A percentile compares a stretch with the other conserved stretches of the same genome.
Evolutionary conservation across 2,113 vertebrate genomes (phyloP).

Genomic region (Varanus komodoensis): DNA sequence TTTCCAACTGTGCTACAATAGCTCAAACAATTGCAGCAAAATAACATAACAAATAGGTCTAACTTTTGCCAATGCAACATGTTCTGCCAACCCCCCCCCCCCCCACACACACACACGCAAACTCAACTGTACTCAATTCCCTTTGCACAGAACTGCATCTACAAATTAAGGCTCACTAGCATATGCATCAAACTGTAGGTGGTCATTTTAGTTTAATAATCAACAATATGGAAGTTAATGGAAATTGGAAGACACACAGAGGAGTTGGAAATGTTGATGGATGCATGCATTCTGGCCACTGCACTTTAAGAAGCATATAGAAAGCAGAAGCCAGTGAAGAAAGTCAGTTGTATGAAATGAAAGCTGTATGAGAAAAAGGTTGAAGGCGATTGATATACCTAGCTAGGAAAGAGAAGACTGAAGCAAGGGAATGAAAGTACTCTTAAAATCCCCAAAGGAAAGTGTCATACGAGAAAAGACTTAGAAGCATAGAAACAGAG

Average conservation of each 20-base stretch:
- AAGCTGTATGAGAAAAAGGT: not conserved
- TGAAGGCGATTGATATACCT: not conserved
- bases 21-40: not conserved
- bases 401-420: not conserved
- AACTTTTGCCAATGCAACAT: not conserved
- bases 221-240: not conserved
- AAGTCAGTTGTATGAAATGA: not conserved
- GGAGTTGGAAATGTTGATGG: accelerated
- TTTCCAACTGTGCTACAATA: not conserved
- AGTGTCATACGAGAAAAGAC: not conserved
- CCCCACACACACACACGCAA: no score
- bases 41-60: not conserved
- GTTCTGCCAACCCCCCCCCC: not conserved
- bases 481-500: no score
- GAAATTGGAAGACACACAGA: not conserved
- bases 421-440: not conserved
- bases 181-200: not conserved
- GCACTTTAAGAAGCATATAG: not conserved
- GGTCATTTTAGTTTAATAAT: not conserved
- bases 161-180: not conserved
- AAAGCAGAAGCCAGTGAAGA: not conserved
- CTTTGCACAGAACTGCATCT: not conserved
- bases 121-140: not conserved
- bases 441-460: not conserved
- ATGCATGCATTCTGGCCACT: not conserved